Evolutionary conservation across 1,140 invertebrate genomes (phyloP), one percentile per base, ranked within the genome.

Genomic region (Harlomillsia oculata): DNA sequence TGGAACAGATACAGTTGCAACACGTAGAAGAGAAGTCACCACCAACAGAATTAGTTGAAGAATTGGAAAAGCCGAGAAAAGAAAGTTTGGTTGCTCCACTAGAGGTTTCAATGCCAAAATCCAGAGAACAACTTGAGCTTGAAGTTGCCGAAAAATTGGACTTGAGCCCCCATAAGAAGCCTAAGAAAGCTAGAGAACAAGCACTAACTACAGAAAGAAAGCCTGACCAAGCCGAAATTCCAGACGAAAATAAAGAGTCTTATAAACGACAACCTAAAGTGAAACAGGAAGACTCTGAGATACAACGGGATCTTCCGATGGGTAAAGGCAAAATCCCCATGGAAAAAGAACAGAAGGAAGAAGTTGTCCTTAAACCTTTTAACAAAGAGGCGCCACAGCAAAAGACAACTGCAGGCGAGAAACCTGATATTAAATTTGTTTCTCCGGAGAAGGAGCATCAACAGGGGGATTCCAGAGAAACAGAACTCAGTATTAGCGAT

Each of bases 251-350:
- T 2, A 16, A 1, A 5, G 16, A 18, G n/a, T 14, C 25, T 21
- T 48, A 48, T 8, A 18, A 32, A 34, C 9, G 45, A 34, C 30
- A 48, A 20, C 29, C 29, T 1, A 46, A 46, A 18, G 5, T 20
- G 9, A 46, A 46, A 20, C 13, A 25, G 13, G 29, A 48, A 39
- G 34, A 4, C 3, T 4, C 18, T 6, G 16, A 11, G 0, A 46
- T 50, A 30, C 16, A 37, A 0, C 3, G n/a, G 18, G 29, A 29
- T 18, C 6, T 49, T 6, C 14, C 70, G 30, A 66, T 64, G 2
- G 69, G 70, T 52, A 66, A 53, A 41, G 51, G 51, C 1, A 44
- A 71, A 20, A 64, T 66, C 53, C 66, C 66, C 11, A 18, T 73
- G 13, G 9, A 67, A 71, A 60, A 34, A 5, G 20, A 36, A 0